Percentiles rank a stretch among this genome's conserved stretches.
phyloP scores from a whole-genome alignment of 2,113 vertebrate species.

The Silurus asotus region DNA sequence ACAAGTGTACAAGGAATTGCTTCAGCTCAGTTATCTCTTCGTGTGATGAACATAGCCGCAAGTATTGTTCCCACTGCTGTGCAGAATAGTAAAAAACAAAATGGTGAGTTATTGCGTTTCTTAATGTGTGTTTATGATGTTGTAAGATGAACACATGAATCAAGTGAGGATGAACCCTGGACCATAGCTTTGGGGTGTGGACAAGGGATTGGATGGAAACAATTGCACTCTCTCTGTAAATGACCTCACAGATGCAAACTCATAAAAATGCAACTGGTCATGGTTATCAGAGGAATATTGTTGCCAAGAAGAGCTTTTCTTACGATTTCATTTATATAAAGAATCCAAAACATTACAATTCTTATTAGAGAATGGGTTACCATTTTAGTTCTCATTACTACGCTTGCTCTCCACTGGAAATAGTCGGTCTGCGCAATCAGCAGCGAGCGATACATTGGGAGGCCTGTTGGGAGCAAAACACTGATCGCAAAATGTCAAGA shows the following conservation, averaged over 20 bases:
- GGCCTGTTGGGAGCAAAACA: not conserved
- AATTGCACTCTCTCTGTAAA: not conserved
- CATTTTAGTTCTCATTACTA: not conserved
- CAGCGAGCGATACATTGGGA: slow-evolving; percentile 4
- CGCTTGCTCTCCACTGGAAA: slow-evolving; percentile 16
- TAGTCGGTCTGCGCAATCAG: slow-evolving; percentile 11
- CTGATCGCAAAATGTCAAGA: slow-evolving; percentile 44
- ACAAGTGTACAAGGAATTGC: too few species aligned
- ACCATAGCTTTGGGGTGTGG: too few species aligned
- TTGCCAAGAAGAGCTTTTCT: not conserved
- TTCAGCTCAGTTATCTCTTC: too few species aligned
- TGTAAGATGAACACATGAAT: too few species aligned
- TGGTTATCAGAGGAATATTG: not conserved
- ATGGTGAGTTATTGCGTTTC: too few species aligned
- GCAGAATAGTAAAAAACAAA: too few species aligned
- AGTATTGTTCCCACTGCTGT: too few species aligned
- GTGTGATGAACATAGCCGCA: too few species aligned
- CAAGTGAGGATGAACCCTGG: too few species aligned
- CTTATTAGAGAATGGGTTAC: not conserved
- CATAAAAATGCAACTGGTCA: not conserved
- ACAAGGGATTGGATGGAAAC: too few species aligned
- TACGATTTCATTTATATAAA: not conserved
- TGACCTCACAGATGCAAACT: not conserved
- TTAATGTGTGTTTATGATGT: too few species aligned
- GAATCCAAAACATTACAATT: not conserved